phyloP scores from a whole-genome alignment of 2,888 invertebrate species.

The Coelopa pilipes region DNA sequence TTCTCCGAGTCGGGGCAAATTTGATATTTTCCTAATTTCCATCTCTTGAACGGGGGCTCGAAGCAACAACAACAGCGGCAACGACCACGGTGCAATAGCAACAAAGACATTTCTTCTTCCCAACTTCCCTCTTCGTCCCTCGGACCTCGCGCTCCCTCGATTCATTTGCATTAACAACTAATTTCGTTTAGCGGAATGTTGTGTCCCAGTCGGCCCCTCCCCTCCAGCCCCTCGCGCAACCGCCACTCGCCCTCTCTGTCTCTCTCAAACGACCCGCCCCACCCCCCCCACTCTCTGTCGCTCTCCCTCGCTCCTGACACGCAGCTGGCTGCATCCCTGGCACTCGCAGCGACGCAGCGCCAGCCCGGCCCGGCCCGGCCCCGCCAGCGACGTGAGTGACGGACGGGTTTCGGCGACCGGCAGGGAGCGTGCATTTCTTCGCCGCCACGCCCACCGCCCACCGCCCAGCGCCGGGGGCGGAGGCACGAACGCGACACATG shows the following conservation, averaged over 20 bases:
- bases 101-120: neutral
- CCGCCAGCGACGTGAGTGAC: neutral
- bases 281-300: neutral
- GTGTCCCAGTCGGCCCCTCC: neutral
- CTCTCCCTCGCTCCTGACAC: too few relatives aligned
- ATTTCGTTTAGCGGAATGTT: conserved; percentile 31
- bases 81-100: neutral
- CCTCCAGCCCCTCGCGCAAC: neutral
- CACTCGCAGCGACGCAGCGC: neutral
- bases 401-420: conserved; percentile 4
- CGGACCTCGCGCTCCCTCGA: too few relatives aligned
- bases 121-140: neutral
- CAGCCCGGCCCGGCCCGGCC: too few relatives aligned
- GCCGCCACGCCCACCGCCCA: too few relatives aligned
- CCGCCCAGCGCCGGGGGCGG: too few relatives aligned
- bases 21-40: conserved; percentile 14
- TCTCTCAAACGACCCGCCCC: too few relatives aligned
- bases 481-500: too few relatives aligned
- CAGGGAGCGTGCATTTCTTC: neutral
- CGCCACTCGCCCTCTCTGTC: neutral
- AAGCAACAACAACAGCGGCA: neutral
- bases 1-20: neutral
- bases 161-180: conserved; percentile 32
- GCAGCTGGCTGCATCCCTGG: conserved; percentile 4
- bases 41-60: neutral